These are phyloP conservation scores for Rhagoletis pomonella DNA, from an alignment of 1,140 invertebrate species.

Conservation along the genomic window DNA sequence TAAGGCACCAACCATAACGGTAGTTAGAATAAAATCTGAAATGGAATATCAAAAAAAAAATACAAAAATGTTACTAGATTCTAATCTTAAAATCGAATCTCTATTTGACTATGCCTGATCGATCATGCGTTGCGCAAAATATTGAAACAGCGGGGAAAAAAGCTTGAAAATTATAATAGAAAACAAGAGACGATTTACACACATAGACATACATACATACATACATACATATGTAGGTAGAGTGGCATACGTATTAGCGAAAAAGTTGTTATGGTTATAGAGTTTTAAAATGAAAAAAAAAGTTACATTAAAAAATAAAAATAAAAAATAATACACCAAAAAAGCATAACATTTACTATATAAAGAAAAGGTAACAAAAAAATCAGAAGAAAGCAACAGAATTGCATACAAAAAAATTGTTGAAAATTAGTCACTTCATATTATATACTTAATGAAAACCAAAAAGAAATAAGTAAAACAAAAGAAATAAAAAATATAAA, in stretches of 20 bases:
- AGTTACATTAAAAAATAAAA: conserved; percentile 11
- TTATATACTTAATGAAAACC: conserved; percentile 16
- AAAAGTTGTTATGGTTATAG: conserved; percentile 49
- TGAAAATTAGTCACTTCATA: conserved; percentile 48
- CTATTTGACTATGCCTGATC: no score
- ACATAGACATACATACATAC: not conserved
- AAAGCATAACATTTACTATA: conserved; percentile 47
- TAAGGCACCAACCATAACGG: not conserved
- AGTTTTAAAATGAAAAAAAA: conserved; percentile 43
- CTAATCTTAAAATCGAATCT: no score
- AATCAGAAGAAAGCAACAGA: conserved; percentile 47
- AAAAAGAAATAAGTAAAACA: not conserved
- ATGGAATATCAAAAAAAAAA: no score
- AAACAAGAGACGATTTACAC: not conserved
- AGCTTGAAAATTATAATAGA: no score
- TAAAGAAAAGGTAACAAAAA: conserved; percentile 2
- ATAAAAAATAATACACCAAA: conserved; percentile 31
- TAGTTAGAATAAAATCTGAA: not conserved
- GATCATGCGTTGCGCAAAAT: no score
- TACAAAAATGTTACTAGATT: no score
- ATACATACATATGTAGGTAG: conserved; percentile 3
- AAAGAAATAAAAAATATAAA: conserved; percentile 14
- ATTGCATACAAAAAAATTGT: conserved; percentile 51
- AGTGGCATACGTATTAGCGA: conserved; percentile 11
- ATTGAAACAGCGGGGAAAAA: no score